Conservation (phyloP, 2,888 invertebrate species). For the Agrochola litura region DNA sequence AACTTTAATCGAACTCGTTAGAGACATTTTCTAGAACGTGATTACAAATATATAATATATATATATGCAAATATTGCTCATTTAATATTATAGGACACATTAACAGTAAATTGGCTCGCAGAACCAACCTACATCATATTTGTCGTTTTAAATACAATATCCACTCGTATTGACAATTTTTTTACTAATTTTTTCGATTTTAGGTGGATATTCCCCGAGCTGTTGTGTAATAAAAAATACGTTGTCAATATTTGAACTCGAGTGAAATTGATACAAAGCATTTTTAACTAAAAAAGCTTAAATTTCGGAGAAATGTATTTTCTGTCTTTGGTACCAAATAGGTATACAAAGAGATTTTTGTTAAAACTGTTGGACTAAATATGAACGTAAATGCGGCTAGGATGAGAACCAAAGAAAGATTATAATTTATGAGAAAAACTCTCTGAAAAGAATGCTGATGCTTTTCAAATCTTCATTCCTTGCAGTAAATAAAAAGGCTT, state of each 20-base stretch:
- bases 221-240: not conserved
- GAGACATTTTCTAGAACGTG: too few species aligned
- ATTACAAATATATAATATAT: too few species aligned
- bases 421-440: slow-evolving; percentile 9
- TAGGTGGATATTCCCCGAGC: not conserved
- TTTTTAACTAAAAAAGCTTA: not conserved
- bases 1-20: too few species aligned
- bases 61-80: too few species aligned
- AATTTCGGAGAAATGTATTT: not conserved
- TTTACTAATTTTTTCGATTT: not conserved
- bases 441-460: slow-evolving; percentile 10
- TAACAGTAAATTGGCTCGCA: too few species aligned
- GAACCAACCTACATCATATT: too few species aligned
- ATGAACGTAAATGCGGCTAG: not conserved
- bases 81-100: too few species aligned
- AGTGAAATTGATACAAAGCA: not conserved
- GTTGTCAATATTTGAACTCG: not conserved
- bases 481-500: not conserved
- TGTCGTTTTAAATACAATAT: too few species aligned
- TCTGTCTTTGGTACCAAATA: not conserved
- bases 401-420: slow-evolving; percentile 1
- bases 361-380: not conserved
- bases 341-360: too few species aligned
- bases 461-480: slow-evolving; percentile 16
- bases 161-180: not conserved